A percentile compares a stretch with the other conserved stretches of the same genome.
Evolutionary conservation across 2,888 invertebrate genomes (phyloP).

Genomic region (Gnatocerus cornutus): DNA sequence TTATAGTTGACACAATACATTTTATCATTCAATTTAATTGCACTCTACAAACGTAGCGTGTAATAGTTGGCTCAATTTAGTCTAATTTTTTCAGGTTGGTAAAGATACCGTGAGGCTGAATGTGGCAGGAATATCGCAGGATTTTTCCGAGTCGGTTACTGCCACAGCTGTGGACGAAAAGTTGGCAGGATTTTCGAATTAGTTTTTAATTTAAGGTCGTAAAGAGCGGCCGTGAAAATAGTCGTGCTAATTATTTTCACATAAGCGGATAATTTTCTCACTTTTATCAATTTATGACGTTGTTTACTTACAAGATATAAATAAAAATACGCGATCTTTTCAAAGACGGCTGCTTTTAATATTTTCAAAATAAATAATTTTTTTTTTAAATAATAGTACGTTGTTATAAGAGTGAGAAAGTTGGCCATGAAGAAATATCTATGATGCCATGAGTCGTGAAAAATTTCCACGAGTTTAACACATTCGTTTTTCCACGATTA

Average conservation of each 20-base stretch:
- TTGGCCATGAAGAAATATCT: no score
- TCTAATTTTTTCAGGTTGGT: slow-evolving; percentile 6
- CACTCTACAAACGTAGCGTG: slow-evolving; percentile 16
- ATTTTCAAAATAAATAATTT: no score
- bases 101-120: not conserved
- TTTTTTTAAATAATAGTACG: no score
- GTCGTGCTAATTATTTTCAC: not conserved
- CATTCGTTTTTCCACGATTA: no score
- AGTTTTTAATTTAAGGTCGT: slow-evolving; percentile 12
- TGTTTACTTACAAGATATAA: no score
- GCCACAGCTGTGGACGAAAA: slow-evolving; percentile 2
- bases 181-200: slow-evolving; percentile 16
- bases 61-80: slow-evolving; percentile 19
- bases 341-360: no score
- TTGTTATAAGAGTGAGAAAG: no score
- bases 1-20: slow-evolving; percentile 19
- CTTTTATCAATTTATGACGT: no score
- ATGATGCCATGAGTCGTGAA: no score
- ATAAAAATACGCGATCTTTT: no score
- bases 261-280: no score
- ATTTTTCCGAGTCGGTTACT: slow-evolving; percentile 1
- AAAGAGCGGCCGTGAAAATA: slow-evolving; percentile 2
- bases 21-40: slow-evolving; percentile 20
- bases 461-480: no score
- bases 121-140: not conserved